Evolutionary conservation across 2,113 vertebrate genomes (phyloP).

Genomic region (Daboia siamensis): DNA sequence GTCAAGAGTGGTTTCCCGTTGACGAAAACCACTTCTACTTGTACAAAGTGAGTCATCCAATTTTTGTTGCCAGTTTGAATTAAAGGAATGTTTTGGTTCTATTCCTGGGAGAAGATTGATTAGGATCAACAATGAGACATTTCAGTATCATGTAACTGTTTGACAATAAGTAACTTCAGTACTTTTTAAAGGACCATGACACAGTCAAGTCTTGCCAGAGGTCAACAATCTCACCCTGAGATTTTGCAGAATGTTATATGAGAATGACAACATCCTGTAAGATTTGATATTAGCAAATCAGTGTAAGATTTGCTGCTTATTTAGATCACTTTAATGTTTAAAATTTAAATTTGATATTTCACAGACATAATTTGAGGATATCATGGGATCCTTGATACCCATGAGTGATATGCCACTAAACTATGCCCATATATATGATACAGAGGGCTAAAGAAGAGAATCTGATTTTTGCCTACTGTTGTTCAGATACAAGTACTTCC

Average conservation of each 20-base stretch:
- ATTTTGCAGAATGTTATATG: not conserved
- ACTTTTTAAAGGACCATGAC: not conserved
- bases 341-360: not conserved
- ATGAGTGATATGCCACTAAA: not conserved
- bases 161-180: not conserved
- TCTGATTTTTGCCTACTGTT: not conserved
- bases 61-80: not conserved
- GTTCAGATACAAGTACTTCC: not conserved
- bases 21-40: not conserved
- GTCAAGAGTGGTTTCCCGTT: not conserved
- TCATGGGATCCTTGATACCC: not conserved
- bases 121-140: not conserved
- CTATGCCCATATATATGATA: not conserved
- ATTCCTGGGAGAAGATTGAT: not conserved
- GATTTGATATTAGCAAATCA: not conserved
- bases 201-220: not conserved
- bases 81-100: not conserved
- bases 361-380: not conserved
- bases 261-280: not conserved
- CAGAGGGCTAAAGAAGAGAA: not conserved
- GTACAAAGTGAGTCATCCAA: not conserved
- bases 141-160: not conserved
- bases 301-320: not conserved
- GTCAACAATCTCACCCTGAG: not conserved
- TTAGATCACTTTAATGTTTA: not conserved